Evolutionary conservation across 1,140 invertebrate genomes (phyloP).

Genomic region (Drosophila miranda): DNA sequence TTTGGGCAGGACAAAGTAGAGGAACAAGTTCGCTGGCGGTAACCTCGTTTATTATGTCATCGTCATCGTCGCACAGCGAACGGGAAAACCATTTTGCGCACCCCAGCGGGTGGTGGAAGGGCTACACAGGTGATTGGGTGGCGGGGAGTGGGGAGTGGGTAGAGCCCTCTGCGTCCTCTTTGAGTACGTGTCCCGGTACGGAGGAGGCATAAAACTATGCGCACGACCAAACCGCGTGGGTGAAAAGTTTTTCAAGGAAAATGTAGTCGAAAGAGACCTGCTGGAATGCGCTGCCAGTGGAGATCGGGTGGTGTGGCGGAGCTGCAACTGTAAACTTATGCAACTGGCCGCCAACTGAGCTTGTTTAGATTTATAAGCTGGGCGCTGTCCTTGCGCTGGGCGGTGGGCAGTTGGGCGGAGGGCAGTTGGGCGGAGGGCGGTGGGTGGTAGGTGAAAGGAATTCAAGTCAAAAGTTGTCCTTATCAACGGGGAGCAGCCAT

Average conservation of each 20-base stretch:
- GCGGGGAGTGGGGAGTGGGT: conserved; percentile 11
- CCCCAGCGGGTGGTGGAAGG: conserved; percentile 17
- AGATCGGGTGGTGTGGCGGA: background rate
- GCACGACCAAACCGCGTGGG: conserved; percentile 44
- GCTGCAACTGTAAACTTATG: conserved; percentile 51
- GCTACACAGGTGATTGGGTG: conserved; percentile 22
- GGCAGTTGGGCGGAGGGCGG: background rate
- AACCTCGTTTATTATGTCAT: conserved; percentile 76
- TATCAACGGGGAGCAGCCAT: conserved; percentile 36
- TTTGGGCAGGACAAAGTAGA: conserved; percentile 50
- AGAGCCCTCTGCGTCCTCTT: conserved; percentile 14
- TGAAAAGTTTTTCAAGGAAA: conserved; percentile 37
- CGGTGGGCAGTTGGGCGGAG: background rate
- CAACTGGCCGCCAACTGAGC: conserved; percentile 54
- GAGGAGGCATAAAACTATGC: conserved; percentile 37
- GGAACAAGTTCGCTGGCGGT: conserved; percentile 48
- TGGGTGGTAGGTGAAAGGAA: background rate
- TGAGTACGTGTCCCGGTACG: conserved; percentile 26
- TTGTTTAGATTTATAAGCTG: conserved; percentile 62
- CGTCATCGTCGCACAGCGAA: conserved; percentile 49
- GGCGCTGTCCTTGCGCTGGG: conserved; percentile 30
- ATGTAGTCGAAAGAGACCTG: conserved; percentile 12
- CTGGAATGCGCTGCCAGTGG: conserved; percentile 35
- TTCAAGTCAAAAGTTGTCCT: conserved; percentile 17
- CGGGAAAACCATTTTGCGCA: conserved; percentile 52